These are phyloP conservation scores for Poliocrania exsul DNA, from an alignment of 2,797 vertebrate genomes.

Conservation along the genomic window DNA sequence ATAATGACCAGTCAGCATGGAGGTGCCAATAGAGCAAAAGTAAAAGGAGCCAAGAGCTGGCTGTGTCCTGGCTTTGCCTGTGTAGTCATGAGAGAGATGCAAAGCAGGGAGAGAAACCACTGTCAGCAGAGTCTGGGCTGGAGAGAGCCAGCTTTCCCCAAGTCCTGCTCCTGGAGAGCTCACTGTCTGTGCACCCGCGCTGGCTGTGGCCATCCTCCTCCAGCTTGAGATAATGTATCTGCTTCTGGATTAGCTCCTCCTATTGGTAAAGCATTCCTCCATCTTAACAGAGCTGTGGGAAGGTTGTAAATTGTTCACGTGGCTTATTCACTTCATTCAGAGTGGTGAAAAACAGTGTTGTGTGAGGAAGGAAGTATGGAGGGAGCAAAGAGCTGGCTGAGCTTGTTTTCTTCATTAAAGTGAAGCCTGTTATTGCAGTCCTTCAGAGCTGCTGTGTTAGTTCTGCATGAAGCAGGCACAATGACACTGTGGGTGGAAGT, in stretches of 20 bases:
- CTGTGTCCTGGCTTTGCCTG: not conserved
- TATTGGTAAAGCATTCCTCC: not conserved
- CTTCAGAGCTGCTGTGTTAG: not conserved
- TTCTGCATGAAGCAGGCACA: not conserved
- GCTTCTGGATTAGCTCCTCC: not conserved
- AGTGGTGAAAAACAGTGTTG: rapidly evolving
- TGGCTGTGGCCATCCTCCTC: not conserved
- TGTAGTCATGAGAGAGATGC: not conserved
- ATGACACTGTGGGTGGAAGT: not conserved
- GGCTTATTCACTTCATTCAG: not conserved
- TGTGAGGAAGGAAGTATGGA: not conserved
- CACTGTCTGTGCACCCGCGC: not conserved
- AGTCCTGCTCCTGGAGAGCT: not conserved
- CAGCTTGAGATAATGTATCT: not conserved
- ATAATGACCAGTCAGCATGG: not conserved
- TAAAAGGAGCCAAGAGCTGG: not conserved
- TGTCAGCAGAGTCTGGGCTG: not conserved
- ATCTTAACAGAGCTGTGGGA: not conserved
- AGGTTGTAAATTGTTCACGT: not conserved
- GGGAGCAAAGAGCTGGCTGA: not conserved
- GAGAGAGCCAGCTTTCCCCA: not conserved
- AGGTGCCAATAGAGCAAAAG: not conserved
- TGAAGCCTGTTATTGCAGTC: not conserved
- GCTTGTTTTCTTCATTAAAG: not conserved
- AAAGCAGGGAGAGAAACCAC: not conserved